Conservation (phyloP, 2,113 vertebrate species). For the Sphyrna mokarran region DNA sequence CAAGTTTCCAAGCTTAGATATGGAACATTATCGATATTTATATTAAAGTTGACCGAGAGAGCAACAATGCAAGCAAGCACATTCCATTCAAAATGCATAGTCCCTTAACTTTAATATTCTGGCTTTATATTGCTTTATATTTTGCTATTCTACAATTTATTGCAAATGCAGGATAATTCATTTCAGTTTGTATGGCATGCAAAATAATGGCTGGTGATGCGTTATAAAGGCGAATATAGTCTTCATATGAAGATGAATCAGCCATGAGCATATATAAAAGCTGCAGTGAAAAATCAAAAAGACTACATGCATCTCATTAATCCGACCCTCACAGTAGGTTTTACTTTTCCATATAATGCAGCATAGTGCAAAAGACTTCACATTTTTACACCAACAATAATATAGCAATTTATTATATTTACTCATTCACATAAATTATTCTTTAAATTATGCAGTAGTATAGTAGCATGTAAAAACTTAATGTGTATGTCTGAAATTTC, state of each 20-base stretch:
- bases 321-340: conserved; percentile 1
- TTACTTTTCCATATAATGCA: background rate
- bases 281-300: conserved; percentile 7
- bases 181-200: background rate
- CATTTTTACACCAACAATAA: background rate
- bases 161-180: background rate
- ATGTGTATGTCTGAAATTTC: background rate
- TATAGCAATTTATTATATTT: background rate
- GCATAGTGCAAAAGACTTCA: background rate
- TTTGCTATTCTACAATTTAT: background rate
- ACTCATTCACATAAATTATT: background rate
- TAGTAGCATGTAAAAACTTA: background rate
- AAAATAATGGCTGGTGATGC: conserved; percentile 1
- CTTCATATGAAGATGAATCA: background rate
- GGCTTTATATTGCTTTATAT: background rate
- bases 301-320: conserved; percentile 23
- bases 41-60: conserved; percentile 11
- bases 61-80: conserved; percentile 27
- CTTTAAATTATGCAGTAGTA: conserved; percentile 16
- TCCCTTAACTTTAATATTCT: background rate
- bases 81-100: conserved; percentile 33
- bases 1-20: conserved; percentile 14
- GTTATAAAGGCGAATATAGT: background rate
- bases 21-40: background rate
- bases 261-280: conserved; percentile 31